Evolutionary conservation across 2,888 invertebrate species (phyloP), one percentile per base, ranked within the genome.

Genomic region (Drosophila subsilvestris): DNA sequence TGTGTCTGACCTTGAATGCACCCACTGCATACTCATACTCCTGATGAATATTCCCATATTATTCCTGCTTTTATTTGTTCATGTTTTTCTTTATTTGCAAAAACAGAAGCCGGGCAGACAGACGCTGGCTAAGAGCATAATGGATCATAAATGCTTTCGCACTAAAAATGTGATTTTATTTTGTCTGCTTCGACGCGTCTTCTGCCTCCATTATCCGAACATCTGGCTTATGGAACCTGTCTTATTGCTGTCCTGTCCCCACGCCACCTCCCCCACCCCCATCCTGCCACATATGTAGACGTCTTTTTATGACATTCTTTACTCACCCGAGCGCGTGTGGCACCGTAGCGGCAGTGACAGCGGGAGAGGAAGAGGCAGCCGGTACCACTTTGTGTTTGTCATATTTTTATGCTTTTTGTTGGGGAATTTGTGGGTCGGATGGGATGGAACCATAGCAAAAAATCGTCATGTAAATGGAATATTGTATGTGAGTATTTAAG

Each of bases 141-240:
- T 83, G 83, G 79, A 86, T 72, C 82, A 88, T 82, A 83, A 83
- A 88, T 86, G 88, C 77, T 86, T 69, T 72, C 77, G 69, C 75
- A 76, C 62, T 68, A 65, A 76, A 85, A 81, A 85, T 82, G 83
- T 76, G 82, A 85, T 85, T 87, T 85, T 74, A 68, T 87, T 70
- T 37, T 56, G 61, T 74, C 71, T 69, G 76, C 76, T 68, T 67
- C 60, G 69, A 76, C 73, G 86, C 88, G 59, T 50, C 25, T 43
- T 43, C 43, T 56, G 51, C 48, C 58, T 25, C 48, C 48, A 53
- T 62, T 63, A 63, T 44, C 56, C 65, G 50, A 54, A 63, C 56
- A 59, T 76, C 62, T 72, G 54, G 74, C 74, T 73, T 51, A 42
- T 47, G 45, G 71, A 58, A 54, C 74, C 65, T 63, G 71, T 71